Evolutionary conservation across 2,113 vertebrate species (phyloP).

Genomic region (Lethenteron reissneri): DNA sequence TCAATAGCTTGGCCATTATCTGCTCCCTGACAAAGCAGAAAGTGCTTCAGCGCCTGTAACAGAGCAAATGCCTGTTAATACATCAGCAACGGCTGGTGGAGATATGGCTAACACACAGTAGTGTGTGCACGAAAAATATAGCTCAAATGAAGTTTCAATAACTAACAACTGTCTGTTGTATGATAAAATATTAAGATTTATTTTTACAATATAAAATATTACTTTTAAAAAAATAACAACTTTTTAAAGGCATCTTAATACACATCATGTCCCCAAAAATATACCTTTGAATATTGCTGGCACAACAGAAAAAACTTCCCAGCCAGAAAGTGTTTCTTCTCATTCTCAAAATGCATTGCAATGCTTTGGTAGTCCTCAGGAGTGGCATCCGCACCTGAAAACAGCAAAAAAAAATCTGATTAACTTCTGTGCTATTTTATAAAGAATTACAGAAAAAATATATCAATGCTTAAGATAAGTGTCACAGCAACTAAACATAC

Average conservation of each 20-base stretch:
- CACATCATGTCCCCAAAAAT: constrained; percentile 13
- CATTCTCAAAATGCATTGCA: constrained; percentile 77
- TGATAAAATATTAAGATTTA: no score
- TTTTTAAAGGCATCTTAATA: not conserved
- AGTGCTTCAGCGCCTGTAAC: constrained; percentile 71
- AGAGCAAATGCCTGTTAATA: constrained; percentile 6
- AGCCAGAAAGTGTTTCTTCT: constrained; percentile 76
- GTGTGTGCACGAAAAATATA: no score
- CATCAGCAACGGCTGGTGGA: not conserved
- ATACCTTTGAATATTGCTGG: constrained; percentile 64
- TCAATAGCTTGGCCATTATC: constrained; percentile 67
- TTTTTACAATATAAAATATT: not conserved
- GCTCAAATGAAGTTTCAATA: no score
- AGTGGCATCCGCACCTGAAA: constrained; percentile 46
- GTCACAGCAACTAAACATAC: no score
- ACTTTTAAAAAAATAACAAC: not conserved
- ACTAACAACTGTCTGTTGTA: no score
- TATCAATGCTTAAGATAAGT: no score
- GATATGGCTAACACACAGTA: not conserved
- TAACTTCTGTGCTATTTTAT: no score
- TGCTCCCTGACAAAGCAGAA: constrained; percentile 54
- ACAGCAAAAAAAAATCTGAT: not conserved
- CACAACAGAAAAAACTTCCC: constrained; percentile 84
- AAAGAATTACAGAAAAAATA: no score
- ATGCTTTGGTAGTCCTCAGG: constrained; percentile 90